Percentiles rank a stretch among this genome's conserved stretches.
Evolutionary conservation across 2,888 invertebrate species (phyloP).

Genomic region (Aricia artaxerxes): DNA sequence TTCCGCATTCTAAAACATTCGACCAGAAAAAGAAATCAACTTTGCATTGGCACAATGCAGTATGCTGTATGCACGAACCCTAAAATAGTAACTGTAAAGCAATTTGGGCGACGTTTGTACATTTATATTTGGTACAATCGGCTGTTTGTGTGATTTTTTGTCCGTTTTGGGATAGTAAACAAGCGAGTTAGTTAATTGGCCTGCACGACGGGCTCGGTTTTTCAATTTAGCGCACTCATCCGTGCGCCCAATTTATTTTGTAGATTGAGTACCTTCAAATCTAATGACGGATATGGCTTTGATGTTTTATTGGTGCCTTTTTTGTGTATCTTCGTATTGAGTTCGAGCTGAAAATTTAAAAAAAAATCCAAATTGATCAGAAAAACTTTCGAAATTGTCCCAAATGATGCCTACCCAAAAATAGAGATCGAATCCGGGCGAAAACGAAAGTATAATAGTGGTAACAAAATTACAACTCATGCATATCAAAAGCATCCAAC

Average conservation of each 20-base stretch:
- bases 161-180: slow-evolving; percentile 21
- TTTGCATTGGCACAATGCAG: neutral
- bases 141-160: slow-evolving; percentile 23
- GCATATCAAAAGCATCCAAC: neutral
- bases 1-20: neutral
- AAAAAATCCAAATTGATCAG: neutral
- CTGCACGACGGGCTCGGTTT: slow-evolving; percentile 27
- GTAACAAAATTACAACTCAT: neutral
- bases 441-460: neutral
- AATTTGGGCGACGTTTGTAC: slow-evolving; percentile 22
- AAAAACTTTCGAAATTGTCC: no score
- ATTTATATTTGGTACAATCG: slow-evolving; percentile 24
- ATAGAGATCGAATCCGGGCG: neutral
- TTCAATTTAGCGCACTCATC: slow-evolving; percentile 33
- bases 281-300: neutral
- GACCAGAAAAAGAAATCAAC: neutral
- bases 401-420: no score
- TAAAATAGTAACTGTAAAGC: slow-evolving; percentile 6
- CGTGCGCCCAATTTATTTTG: slow-evolving; percentile 23
- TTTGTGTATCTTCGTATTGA: neutral
- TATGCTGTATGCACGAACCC: neutral
- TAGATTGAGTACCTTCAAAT: slow-evolving; percentile 26
- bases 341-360: no score
- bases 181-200: slow-evolving; percentile 31
- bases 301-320: slow-evolving; percentile 11